phyloP scores from a whole-genome alignment of 2,888 invertebrate species.

The Caenorhabditis macrosperma region DNA sequence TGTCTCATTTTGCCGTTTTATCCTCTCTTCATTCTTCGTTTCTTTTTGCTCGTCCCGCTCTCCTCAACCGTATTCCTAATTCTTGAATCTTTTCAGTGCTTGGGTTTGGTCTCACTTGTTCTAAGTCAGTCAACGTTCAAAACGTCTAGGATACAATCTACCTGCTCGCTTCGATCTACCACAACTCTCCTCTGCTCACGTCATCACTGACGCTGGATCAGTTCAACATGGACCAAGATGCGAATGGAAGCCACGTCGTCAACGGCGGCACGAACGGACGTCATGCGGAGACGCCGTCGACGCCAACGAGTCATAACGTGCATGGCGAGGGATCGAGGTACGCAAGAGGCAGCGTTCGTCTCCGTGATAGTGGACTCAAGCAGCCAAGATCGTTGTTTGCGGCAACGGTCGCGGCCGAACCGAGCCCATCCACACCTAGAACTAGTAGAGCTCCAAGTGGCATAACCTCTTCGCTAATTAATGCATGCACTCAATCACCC shows the following conservation, averaged over 20 bases:
- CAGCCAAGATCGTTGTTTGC: neutral
- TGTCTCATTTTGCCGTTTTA: neutral
- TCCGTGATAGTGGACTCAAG: neutral
- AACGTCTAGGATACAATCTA: neutral
- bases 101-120: constrained; percentile 6
- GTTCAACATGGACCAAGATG: neutral
- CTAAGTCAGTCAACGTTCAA: neutral
- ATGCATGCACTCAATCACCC: constrained; percentile 39
- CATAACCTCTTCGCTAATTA: constrained; percentile 18
- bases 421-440: neutral
- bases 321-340: neutral
- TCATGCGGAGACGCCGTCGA: neutral
- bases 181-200: neutral
- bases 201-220: neutral
- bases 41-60: neutral
- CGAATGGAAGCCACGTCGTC: neutral
- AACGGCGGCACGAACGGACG: neutral
- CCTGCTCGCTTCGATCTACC: neutral
- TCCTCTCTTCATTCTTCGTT: neutral
- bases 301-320: neutral
- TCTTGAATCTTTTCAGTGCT: constrained; percentile 8
- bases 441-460: neutral
- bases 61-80: too few relatives aligned
- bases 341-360: neutral
- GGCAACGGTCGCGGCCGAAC: neutral